Evolutionary conservation across 2,888 invertebrate genomes (phyloP), one percentile per base, ranked within the genome.

Genomic region (Crepidodera aurea): DNA sequence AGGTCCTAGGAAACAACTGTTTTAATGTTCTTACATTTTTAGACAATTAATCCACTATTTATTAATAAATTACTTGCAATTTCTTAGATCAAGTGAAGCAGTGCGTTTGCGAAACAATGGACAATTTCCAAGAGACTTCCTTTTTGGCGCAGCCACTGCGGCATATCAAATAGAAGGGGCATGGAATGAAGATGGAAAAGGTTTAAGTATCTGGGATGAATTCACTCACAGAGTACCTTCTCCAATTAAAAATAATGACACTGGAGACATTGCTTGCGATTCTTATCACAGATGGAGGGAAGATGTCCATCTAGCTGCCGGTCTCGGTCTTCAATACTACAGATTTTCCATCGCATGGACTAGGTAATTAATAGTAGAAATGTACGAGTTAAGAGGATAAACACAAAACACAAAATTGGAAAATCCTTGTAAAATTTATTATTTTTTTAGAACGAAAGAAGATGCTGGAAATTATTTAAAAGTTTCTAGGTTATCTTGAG

Each of bases 341-440:
- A 79, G 87, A 40, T 90, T 87, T 72, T 87, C 87, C 0, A 77
- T 87, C 19, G 84, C 88, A 62, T 90, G 90, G 90, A 76, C 88
- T 0, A 81, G 90, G 62, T 62, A 13, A 42, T 27, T 22, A n/a
- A n/a, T n/a, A n/a, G n/a, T 6, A 4, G 7, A 27, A 27, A 27
- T 27, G 7, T 27, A 27, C 27, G 7, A 27, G 27, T 6, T 6
- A 27, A 7, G 5, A 27, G 27, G 4, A 27, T 27, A 27, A 27
- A 27, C 4, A 27, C 27, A 6, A 27, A 27, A 27, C 7, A 27
- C n/a, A n/a, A n/a, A n/a, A n/a, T n/a, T n/a, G n/a, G n/a, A n/a
- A n/a, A n/a, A n/a, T n/a, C n/a, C n/a, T n/a, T n/a, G n/a, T n/a
- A n/a, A n/a, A n/a, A n/a, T n/a, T n/a, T n/a, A n/a, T n/a, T n/a